Base-by-base conservation (phyloP, 2,113 vertebrate species). In the Furnarius figulus region DNA sequence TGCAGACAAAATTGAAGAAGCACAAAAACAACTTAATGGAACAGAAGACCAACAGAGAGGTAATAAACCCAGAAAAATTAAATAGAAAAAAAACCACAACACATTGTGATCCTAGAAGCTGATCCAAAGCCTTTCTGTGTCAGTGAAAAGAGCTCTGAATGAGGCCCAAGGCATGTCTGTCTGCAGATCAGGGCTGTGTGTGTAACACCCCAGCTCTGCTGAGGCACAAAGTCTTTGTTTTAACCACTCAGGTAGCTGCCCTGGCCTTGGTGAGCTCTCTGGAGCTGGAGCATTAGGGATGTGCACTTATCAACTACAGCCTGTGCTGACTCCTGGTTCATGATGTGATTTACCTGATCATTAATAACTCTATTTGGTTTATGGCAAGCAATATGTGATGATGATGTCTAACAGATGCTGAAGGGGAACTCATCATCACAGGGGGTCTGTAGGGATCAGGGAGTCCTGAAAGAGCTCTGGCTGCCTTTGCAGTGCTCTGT, bases 1-100 rank as follows among this genome's bases (percentile, higher is more conserved):
- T 98, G 97, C 98, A 99, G 99, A 99, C 94, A 99, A 99, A 99
- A 99, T 99, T 91, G 99, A 99, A 98, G 99, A 99, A 98, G 99
- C 99, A 97, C 99, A 99, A 97, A 99, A 99, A 94, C 99, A 99
- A 96, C 98, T 99, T 47, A 99, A 99, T 95, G 99, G 98, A 87
- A 99, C 99, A 82, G 98, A 99, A 98, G 98, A 97, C 89, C 97
- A 98, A 94, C 98, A 99, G 97, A 99, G 99, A 99, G 99, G 99
- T 99, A 98, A 97, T 80, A 87, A 93, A 82, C 4, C 28, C 5
- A 10, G 0, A 19, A 85, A 91, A 85, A 49, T 18, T 5, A 88
- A 88, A 31, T 4, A 39, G 10, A 21, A 72, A 59, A 66, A 76
- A 31, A 63, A 35, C 20, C 8, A 19, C 37, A 6, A 47, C 16